A percentile compares a stretch with the other conserved stretches of the same genome.
Evolutionary conservation across 1,140 invertebrate species (phyloP).

Genomic region (Sesamia nonagrioides): DNA sequence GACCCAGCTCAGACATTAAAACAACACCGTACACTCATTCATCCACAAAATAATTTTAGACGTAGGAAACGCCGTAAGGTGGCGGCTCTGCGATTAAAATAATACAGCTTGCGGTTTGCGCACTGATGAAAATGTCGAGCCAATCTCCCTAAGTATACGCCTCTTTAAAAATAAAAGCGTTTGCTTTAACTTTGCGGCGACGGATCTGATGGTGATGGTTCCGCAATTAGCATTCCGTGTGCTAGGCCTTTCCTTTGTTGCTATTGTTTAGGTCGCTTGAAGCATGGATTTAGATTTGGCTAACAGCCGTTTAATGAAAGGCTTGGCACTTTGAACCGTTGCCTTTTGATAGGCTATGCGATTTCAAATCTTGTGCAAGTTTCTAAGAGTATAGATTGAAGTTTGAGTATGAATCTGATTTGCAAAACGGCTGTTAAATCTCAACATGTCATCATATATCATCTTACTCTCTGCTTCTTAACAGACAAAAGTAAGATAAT

Average conservation of each 20-base stretch:
- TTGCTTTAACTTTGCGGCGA: constrained; percentile 73
- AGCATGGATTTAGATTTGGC: background rate
- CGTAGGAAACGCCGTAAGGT: constrained; percentile 58
- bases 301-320: no score
- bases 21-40: constrained; percentile 39
- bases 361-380: no score
- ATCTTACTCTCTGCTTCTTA: no score
- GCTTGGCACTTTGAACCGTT: no score
- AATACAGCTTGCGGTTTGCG: constrained; percentile 74
- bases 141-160: constrained; percentile 79
- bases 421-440: no score
- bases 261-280: background rate
- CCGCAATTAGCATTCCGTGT: constrained; percentile 68
- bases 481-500: no score
- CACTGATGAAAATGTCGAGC: constrained; percentile 79
- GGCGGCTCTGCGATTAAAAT: constrained; percentile 78
- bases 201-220: constrained; percentile 62
- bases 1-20: background rate
- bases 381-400: no score
- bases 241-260: constrained; percentile 62
- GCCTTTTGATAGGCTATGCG: no score
- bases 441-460: no score
- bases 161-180: constrained; percentile 82
- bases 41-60: constrained; percentile 36
- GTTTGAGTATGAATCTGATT: no score